Evolutionary conservation across 2,797 vertebrate species (phyloP), one percentile per base, ranked within the genome.

Genomic region (Geotrypetes seraphini): DNA sequence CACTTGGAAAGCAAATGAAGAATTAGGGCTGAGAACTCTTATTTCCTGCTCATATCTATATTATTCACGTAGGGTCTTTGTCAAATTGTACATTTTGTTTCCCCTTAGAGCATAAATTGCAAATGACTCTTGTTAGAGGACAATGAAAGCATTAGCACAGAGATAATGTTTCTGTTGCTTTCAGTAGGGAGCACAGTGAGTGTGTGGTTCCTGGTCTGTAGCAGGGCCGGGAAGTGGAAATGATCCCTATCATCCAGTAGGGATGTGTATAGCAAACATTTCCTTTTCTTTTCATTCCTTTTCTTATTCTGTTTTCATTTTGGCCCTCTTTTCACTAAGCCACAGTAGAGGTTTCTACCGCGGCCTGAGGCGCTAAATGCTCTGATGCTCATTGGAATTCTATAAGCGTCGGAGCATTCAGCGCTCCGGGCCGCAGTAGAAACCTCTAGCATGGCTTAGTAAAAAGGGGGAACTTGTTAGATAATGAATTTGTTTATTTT

Each of bases 1-100:
- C 60, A 58, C 75, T 77, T 69, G 56, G 50, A 65, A 39, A 71
- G 49, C 34, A 52, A 73, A 65, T 69, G 53, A 61, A 60, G 48
- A 53, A 30, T 51, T 34, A n/a, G 34, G 20, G 20, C 37, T 14
- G 16, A 21, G 30, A 32, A 49, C 22, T 63, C 35, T 39, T 19
- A 21, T 65, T 66, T 52, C 47, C 60, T n/a, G n/a, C n/a, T 43
- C 49, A 45, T 54, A 69, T 61, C 56, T 66, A 28, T 50, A 56
- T 74, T 77, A 61, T 63, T 69, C 51, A 62, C 63, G 69, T 57
- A 42, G 33, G 57, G 58, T 43, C 35, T 65, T 70, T 53, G 62
- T 71, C 36, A 60, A 36, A 71, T 69, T 63, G 64, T 63, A 64
- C 45, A 53, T 56, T 64, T 47, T 56, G 35, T 32, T 16, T 27